A percentile compares a stretch with the other conserved stretches of the same genome.
Evolutionary conservation across 2,113 vertebrate species (phyloP).

Genomic region (Marmota monax): DNA sequence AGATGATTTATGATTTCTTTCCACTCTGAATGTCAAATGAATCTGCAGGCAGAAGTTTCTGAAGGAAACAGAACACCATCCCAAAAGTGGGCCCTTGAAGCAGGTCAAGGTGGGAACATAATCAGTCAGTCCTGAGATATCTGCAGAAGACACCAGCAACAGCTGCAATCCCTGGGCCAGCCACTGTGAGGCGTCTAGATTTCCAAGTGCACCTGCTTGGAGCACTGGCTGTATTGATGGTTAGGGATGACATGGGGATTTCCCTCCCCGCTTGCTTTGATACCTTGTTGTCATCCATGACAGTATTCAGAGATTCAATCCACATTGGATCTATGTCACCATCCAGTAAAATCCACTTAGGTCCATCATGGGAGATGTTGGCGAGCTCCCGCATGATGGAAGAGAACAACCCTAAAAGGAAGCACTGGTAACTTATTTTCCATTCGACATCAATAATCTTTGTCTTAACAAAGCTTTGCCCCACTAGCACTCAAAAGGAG

Average conservation of each 20-base stretch:
- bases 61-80: neutral
- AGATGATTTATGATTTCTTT: neutral
- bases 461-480: neutral
- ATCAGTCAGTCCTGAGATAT: rapidly evolving
- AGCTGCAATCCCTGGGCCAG: neutral
- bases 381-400: conserved; percentile 96
- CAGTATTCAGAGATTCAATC: conserved; percentile 99
- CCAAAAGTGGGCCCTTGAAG: neutral
- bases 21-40: conserved; percentile 14
- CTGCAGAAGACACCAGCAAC: neutral
- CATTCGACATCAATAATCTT: neutral
- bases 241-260: rapidly evolving
- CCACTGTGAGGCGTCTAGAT: neutral
- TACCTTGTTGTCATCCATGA: conserved; percentile 99
- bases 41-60: neutral
- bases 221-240: neutral
- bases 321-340: conserved; percentile 99
- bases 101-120: too few relatives aligned
- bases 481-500: neutral
- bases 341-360: conserved; percentile 98
- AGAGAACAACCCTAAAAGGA: conserved; percentile 94
- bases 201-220: neutral
- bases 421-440: neutral
- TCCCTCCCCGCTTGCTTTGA: neutral
- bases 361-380: conserved; percentile 93